A percentile compares a stretch with the other conserved stretches of the same genome.
Evolutionary conservation across 53 echinoderm and acorn worm species (phyloP).

Genomic region (Antedon mediterranea): DNA sequence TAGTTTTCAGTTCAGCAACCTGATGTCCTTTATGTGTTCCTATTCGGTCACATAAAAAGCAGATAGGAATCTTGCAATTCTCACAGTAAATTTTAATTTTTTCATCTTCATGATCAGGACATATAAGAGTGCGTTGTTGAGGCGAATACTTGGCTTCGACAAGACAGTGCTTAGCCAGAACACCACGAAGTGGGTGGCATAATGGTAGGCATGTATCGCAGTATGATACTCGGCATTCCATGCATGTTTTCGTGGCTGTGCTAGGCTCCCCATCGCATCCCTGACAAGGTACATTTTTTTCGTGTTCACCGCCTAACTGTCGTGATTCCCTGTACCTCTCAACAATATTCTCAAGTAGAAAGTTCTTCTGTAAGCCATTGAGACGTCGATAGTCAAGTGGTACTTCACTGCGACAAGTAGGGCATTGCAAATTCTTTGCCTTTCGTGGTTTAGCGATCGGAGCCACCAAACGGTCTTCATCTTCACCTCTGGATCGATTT

Average conservation of each 20-base stretch:
- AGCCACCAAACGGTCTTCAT: not conserved
- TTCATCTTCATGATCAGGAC: conserved; percentile 9
- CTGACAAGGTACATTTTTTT: not conserved
- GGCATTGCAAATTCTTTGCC: not conserved
- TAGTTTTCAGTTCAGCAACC: conserved; percentile 3
- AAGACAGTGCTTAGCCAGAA: not conserved
- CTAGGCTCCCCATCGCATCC: conserved; percentile 1
- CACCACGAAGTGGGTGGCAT: not conserved
- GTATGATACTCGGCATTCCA: conserved; percentile 4
- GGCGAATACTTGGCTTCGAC: not conserved
- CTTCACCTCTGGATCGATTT: not conserved
- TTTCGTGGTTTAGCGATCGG: not conserved
- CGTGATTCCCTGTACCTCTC: not conserved
- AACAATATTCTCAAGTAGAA: conserved; percentile 2
- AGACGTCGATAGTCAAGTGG: not conserved
- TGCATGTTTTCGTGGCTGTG: not conserved
- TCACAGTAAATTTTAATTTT: conserved; percentile 5
- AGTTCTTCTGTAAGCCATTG: not conserved
- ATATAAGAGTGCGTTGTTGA: not conserved
- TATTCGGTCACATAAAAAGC: conserved; percentile 4
- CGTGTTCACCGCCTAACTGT: not conserved
- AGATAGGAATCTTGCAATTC: not conserved
- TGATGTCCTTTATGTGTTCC: conserved; percentile 3
- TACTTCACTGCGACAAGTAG: not conserved
- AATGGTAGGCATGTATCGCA: not conserved